These are phyloP conservation scores for Poecilia wingei DNA, from an alignment of 2,797 vertebrate species.

Conservation along the genomic window DNA sequence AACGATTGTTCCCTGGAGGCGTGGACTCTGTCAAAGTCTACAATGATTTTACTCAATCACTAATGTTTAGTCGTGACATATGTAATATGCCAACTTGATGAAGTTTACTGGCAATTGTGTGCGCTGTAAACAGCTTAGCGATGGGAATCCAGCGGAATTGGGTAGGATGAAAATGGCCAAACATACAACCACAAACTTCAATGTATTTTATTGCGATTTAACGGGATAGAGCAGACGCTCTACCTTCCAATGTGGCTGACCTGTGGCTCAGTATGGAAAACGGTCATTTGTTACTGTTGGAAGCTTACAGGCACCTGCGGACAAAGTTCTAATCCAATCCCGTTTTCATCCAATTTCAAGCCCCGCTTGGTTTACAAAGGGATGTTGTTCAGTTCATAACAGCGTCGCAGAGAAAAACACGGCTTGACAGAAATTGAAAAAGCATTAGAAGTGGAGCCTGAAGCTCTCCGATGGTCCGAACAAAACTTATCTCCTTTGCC, in stretches of 20 bases:
- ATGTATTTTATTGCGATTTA: background rate
- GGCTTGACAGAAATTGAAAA: constrained; percentile 61
- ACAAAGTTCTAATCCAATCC: background rate
- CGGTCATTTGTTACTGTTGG: background rate
- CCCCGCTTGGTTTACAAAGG: background rate
- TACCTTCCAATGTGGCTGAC: background rate
- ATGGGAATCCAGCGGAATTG: background rate
- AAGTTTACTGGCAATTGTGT: background rate
- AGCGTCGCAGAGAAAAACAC: constrained; percentile 42
- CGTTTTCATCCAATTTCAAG: constrained; percentile 1
- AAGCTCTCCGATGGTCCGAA: constrained; percentile 30
- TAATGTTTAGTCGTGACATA: background rate
- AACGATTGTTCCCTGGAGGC: background rate
- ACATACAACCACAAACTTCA: background rate
- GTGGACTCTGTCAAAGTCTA: background rate
- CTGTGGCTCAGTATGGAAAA: background rate
- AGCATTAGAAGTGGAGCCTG: constrained; percentile 17
- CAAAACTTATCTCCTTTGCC: constrained; percentile 41
- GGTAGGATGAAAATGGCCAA: background rate
- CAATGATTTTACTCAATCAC: background rate
- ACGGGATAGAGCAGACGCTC: background rate
- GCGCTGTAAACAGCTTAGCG: background rate
- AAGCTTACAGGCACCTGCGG: background rate
- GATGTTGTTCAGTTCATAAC: constrained; percentile 23
- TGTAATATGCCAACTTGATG: background rate